Conservation (phyloP, 2,888 invertebrate genomes). For the Megastigmus dorsalis region DNA sequence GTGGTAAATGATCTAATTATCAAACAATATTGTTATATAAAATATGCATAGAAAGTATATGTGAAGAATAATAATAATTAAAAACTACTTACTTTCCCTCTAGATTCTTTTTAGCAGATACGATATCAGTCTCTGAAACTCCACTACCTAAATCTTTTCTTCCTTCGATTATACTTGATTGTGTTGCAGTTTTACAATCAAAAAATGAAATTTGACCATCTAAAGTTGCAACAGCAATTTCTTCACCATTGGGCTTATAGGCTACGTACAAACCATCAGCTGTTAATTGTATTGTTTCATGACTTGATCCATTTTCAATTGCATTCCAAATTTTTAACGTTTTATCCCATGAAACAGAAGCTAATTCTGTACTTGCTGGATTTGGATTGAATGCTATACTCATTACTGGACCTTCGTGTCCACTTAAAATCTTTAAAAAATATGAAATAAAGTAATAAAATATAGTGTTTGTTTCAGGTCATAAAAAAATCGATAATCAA, state of each 20-base stretch:
- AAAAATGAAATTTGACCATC: constrained; percentile 91
- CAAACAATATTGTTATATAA: background rate
- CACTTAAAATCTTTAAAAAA: constrained; percentile 82
- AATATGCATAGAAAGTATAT: background rate
- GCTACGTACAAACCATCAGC: constrained; percentile 89
- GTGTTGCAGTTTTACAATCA: constrained; percentile 81
- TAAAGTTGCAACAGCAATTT: constrained; percentile 94
- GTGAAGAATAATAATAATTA: constrained; percentile 21
- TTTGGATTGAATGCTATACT: constrained; percentile 87
- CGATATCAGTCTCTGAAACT: constrained; percentile 86
- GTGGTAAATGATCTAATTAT: constrained; percentile 89
- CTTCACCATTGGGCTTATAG: constrained; percentile 92
- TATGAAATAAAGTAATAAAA: constrained; percentile 34
- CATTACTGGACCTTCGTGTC: constrained; percentile 95
- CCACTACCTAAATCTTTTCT: constrained; percentile 92
- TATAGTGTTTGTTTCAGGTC: no score
- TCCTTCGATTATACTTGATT: constrained; percentile 90
- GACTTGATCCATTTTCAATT: constrained; percentile 85
- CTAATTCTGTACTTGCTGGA: constrained; percentile 83
- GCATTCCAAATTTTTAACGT: constrained; percentile 94
- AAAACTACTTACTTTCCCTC: constrained; percentile 84
- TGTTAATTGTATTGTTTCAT: constrained; percentile 86
- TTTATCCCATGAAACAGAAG: constrained; percentile 96
- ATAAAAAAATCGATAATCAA: no score
- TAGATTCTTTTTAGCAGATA: constrained; percentile 89